Evolutionary conservation across 1,140 invertebrate species (phyloP).

Genomic region (Helicoverpa zea): DNA sequence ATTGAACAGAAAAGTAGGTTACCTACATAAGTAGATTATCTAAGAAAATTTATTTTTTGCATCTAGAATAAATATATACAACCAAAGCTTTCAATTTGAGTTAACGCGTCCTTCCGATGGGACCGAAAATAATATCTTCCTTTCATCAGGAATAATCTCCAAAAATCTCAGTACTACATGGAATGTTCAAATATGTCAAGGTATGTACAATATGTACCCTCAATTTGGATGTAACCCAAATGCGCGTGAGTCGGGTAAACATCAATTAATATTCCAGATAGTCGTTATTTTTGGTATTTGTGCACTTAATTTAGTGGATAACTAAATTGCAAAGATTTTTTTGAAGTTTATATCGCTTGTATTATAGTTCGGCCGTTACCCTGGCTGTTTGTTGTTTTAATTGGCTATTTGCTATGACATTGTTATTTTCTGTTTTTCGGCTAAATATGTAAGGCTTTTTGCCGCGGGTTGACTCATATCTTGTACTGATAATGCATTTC

Average conservation of each 20-base stretch:
- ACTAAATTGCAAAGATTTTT: background rate
- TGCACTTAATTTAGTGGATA: conserved; percentile 10
- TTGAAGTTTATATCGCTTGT: background rate
- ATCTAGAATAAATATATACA: background rate
- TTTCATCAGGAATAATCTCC: no score
- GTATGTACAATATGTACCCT: conserved; percentile 16
- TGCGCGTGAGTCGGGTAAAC: conserved; percentile 19
- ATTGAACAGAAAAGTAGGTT: no score
- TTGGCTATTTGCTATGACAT: background rate
- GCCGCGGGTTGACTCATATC: no score
- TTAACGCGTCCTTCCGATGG: no score
- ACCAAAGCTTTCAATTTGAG: background rate
- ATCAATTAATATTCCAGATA: conserved; percentile 33
- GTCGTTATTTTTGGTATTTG: conserved; percentile 29
- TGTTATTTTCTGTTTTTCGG: background rate
- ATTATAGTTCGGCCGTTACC: background rate
- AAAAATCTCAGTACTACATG: background rate
- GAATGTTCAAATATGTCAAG: conserved; percentile 31
- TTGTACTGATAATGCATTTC: no score
- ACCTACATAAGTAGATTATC: no score
- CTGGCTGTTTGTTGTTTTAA: background rate
- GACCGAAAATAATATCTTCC: no score
- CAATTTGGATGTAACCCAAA: conserved; percentile 20
- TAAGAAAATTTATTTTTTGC: background rate
- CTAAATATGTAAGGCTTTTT: no score